Base-by-base conservation (phyloP, 2,888 invertebrate genomes). In the Ditylenchus weischeri region DNA sequence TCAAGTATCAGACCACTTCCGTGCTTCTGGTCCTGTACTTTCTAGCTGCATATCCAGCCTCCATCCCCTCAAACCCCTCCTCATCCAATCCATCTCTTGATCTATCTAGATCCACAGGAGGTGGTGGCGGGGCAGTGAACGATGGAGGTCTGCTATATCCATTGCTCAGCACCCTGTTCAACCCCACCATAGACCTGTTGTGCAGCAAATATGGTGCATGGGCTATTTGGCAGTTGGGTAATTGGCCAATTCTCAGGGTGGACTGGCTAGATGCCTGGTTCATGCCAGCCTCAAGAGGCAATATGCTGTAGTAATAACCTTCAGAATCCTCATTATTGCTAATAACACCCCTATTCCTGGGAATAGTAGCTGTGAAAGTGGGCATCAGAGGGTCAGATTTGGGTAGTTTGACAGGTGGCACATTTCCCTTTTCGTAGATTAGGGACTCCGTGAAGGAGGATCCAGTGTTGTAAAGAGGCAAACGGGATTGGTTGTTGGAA, bases 391-490 rank as follows among this genome's bases (percentile, higher is more conserved):
- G 54, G 23, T 54, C 54, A 5, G 11, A 15, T 54, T 54, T 54
- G 43, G 43, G 43, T 2, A 5, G 29, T 29, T 29, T 29, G 3
- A 6, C 50, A 19, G 6, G 18, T 23, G 54, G 54, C 21, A 23
- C 61, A 10, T 13, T 43, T 29, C 62, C 43, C 38, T 65, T 65
- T 50, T 65, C 66, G 48, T 65, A 65, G 47, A 62, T 65, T 4
- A 65, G 29, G 11, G 66, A 65, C 36, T 65, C 66, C 4, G 66
- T 65, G 66, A 63, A 65, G 23, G 66, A 65, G 19, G 57, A 57
- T 19, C 57, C 67, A 36, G 67, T 67, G 50, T 54, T 59, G 48
- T 69, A 68, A 11, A 68, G 38, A 23, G 68, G 68, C n/a, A 66
- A 48, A 10, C 68, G 69, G 15, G 66, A 65, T 19, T 49, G 66